A percentile compares a stretch with the other conserved stretches of the same genome.
These are phyloP conservation scores for Maccullochella peelii DNA, from an alignment of 2,113 vertebrate species.

Conservation along the genomic window DNA sequence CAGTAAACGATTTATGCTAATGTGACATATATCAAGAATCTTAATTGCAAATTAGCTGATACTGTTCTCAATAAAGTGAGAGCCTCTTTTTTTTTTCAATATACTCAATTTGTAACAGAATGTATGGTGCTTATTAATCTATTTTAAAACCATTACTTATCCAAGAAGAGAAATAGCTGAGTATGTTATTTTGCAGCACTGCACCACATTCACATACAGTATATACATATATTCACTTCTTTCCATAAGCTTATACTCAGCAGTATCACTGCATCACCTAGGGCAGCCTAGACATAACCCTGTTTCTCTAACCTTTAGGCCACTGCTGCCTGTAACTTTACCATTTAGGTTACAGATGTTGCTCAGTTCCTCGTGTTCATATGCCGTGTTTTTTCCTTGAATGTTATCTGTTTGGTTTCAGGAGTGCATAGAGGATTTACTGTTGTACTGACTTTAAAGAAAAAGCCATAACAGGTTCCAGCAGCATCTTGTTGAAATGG, in stretches of 20 bases:
- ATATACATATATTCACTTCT: slow-evolving; percentile 1
- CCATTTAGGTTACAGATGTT: not conserved
- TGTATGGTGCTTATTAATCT: slow-evolving; percentile 48
- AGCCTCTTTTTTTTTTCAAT: not conserved
- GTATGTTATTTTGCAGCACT: slow-evolving; percentile 28
- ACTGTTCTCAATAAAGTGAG: not conserved
- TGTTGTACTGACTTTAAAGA: not conserved
- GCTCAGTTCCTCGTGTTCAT: not conserved
- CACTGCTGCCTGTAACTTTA: not conserved
- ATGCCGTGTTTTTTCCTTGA: not conserved
- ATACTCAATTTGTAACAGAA: slow-evolving; percentile 28
- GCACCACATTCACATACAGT: slow-evolving; percentile 15
- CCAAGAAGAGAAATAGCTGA: slow-evolving; percentile 40
- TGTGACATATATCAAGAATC: slow-evolving; percentile 32
- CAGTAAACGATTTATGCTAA: slow-evolving; percentile 49
- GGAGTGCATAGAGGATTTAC: not conserved
- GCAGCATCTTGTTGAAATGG: not conserved
- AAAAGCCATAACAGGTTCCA: not conserved
- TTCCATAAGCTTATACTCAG: not conserved
- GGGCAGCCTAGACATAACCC: not conserved
- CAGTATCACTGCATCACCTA: not conserved
- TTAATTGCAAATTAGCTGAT: slow-evolving; percentile 50
- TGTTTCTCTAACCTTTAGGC: not conserved
- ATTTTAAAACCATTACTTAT: slow-evolving; percentile 49
- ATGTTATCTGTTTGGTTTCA: slow-evolving; percentile 2